A percentile compares a stretch with the other conserved stretches of the same genome.
Conservation (phyloP, 2,113 vertebrate species). For the Orycteropus afer region DNA sequence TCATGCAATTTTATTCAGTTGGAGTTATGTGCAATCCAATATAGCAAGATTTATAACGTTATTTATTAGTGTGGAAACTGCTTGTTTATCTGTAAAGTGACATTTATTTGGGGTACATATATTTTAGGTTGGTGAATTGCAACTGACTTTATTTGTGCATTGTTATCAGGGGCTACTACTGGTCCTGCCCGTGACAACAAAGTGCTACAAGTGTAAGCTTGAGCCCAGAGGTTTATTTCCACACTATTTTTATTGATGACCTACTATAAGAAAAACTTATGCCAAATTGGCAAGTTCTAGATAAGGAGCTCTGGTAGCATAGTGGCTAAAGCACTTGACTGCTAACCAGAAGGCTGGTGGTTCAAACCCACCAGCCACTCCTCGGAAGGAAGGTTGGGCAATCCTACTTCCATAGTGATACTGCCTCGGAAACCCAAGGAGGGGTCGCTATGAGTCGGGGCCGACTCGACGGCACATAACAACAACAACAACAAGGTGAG, state of each 20-base stretch:
- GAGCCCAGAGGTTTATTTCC: not conserved
- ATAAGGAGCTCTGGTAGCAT: too few species aligned
- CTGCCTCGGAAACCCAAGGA: too few species aligned
- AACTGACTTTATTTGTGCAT: constrained; percentile 60
- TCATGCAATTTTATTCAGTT: constrained; percentile 83
- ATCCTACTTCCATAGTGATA: too few species aligned
- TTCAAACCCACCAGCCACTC: too few species aligned
- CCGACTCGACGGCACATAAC: too few species aligned
- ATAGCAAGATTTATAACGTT: constrained; percentile 80
- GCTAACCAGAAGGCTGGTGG: too few species aligned
- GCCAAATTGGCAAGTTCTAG: not conserved
- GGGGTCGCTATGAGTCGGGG: too few species aligned
- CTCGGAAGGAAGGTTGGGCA: too few species aligned
- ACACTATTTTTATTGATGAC: constrained; percentile 37
- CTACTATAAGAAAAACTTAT: not conserved
- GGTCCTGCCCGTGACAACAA: not conserved
- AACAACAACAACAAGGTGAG: too few species aligned
- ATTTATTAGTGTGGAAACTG: constrained; percentile 84
- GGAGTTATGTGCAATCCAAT: constrained; percentile 82
- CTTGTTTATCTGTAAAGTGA: constrained; percentile 83
- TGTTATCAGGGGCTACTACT: constrained; percentile 43
- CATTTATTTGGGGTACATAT: constrained; percentile 77
- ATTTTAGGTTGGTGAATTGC: constrained; percentile 73
- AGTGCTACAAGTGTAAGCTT: constrained; percentile 46
- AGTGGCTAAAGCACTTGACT: too few species aligned